Conservation (phyloP, 64 coral and sea anemone species). For the Stichodactyla helianthus region DNA sequence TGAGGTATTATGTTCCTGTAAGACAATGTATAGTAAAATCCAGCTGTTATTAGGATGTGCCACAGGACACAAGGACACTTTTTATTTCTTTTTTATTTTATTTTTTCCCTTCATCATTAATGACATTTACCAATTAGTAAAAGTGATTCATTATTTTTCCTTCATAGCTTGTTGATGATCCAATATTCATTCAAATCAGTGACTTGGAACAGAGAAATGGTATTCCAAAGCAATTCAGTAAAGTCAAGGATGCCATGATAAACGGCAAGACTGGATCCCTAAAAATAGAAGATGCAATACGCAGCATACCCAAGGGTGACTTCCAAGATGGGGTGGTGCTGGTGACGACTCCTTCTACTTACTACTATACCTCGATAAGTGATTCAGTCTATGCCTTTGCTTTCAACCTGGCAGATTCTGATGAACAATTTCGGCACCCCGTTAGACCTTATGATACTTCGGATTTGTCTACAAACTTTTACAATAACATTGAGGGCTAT, state of each 20-base stretch:
- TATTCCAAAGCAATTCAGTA: constrained; percentile 52
- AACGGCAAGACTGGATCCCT: constrained; percentile 66
- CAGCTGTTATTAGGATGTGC: no score
- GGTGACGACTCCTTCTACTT: constrained; percentile 63
- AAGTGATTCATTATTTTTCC: neutral
- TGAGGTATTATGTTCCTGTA: constrained; percentile 42
- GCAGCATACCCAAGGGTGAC: constrained; percentile 81
- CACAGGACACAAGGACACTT: no score
- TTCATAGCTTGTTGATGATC: constrained; percentile 86
- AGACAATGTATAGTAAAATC: no score
- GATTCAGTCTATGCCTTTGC: constrained; percentile 94
- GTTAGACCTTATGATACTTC: constrained; percentile 36
- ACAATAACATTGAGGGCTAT: constrained; percentile 75
- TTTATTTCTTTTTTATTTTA: neutral
- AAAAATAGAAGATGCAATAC: constrained; percentile 78
- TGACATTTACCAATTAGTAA: neutral
- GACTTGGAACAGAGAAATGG: constrained; percentile 82
- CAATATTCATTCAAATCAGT: constrained; percentile 88
- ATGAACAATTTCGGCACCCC: constrained; percentile 72
- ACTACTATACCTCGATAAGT: constrained; percentile 85
- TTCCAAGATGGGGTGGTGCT: constrained; percentile 71
- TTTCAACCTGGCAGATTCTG: constrained; percentile 89
- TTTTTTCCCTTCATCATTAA: neutral
- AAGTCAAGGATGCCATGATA: constrained; percentile 75
- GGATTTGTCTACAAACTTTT: constrained; percentile 50